Percentiles rank a stretch among this genome's conserved stretches.
These are phyloP conservation scores for Nesidiocoris tenuis DNA, from an alignment of 2,888 invertebrate genomes.

Conservation along the genomic window DNA sequence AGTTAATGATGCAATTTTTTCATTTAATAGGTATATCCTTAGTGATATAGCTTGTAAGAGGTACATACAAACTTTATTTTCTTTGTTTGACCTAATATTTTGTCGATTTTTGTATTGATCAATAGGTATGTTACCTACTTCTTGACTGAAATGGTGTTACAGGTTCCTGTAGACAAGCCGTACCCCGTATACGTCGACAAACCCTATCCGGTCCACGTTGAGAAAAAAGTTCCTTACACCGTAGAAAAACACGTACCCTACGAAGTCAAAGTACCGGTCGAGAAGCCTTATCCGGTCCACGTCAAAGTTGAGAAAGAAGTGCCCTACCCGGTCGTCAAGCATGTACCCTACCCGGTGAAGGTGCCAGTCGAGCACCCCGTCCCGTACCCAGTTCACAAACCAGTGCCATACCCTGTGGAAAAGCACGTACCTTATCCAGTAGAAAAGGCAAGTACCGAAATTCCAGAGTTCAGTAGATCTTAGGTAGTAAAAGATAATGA, in stretches of 20 bases:
- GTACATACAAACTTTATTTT: too few relatives aligned
- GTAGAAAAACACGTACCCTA: slow-evolving; percentile 59
- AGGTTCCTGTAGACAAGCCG: slow-evolving; percentile 53
- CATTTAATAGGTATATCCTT: too few relatives aligned
- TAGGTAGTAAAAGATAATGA: too few relatives aligned
- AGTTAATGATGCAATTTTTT: too few relatives aligned
- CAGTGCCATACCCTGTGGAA: slow-evolving; percentile 43
- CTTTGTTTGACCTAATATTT: too few relatives aligned
- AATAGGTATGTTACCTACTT: too few relatives aligned
- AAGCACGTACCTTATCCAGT: slow-evolving; percentile 46
- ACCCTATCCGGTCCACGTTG: slow-evolving; percentile 69
- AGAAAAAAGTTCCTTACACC: slow-evolving; percentile 62
- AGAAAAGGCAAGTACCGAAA: slow-evolving; percentile 38
- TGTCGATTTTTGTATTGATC: too few relatives aligned
- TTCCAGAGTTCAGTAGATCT: too few relatives aligned
- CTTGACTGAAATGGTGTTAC: too few relatives aligned
- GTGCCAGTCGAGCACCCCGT: slow-evolving; percentile 57
- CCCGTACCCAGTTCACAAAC: slow-evolving; percentile 41
- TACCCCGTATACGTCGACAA: slow-evolving; percentile 61
- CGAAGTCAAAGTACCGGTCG: slow-evolving; percentile 45
- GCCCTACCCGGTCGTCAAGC: slow-evolving; percentile 46
- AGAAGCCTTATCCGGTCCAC: slow-evolving; percentile 47
- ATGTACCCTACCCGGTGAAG: slow-evolving; percentile 57
- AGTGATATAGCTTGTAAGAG: too few relatives aligned
- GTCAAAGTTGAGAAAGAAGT: slow-evolving; percentile 46